Conservation (phyloP, 53 echinoderm and acorn worm genomes). For the Pentamera pediparva region DNA sequence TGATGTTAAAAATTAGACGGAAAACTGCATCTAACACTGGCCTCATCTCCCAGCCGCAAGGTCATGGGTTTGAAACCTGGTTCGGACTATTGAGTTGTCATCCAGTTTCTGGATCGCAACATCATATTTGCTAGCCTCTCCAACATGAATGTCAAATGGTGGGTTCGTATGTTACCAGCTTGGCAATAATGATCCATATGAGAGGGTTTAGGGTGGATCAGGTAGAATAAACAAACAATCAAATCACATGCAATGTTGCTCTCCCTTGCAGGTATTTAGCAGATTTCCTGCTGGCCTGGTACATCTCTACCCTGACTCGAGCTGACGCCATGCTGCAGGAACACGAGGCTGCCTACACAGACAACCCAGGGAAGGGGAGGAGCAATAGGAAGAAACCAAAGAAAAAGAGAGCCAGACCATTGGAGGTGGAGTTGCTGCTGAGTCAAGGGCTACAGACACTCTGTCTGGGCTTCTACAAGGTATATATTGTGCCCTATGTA, state of each 20-base stretch:
- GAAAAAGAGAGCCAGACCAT: conserved; percentile 66
- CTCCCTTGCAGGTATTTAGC: conserved; percentile 79
- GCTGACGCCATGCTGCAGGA: conserved; percentile 90
- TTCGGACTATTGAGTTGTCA: too few relatives aligned
- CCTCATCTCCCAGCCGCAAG: too few relatives aligned
- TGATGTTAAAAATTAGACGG: too few relatives aligned
- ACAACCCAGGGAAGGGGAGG: conserved; percentile 64
- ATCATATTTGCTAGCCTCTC: too few relatives aligned
- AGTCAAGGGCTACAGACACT: conserved; percentile 74
- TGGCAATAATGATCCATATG: too few relatives aligned
- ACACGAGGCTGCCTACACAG: conserved; percentile 62
- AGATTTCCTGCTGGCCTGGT: conserved; percentile 91
- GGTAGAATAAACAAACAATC: neutral
- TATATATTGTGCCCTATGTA: too few relatives aligned
- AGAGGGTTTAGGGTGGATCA: too few relatives aligned
- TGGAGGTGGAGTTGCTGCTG: conserved; percentile 72
- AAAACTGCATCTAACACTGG: too few relatives aligned
- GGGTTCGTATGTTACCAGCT: too few relatives aligned
- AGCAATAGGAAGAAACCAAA: conserved; percentile 93
- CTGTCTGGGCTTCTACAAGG: conserved; percentile 88
- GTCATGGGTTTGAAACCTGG: too few relatives aligned
- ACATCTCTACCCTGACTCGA: conserved; percentile 84
- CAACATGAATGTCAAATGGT: too few relatives aligned
- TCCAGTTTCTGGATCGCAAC: too few relatives aligned
- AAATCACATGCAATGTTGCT: neutral